Base-by-base conservation (phyloP, 2,113 vertebrate genomes). In the Elachura formosa region DNA sequence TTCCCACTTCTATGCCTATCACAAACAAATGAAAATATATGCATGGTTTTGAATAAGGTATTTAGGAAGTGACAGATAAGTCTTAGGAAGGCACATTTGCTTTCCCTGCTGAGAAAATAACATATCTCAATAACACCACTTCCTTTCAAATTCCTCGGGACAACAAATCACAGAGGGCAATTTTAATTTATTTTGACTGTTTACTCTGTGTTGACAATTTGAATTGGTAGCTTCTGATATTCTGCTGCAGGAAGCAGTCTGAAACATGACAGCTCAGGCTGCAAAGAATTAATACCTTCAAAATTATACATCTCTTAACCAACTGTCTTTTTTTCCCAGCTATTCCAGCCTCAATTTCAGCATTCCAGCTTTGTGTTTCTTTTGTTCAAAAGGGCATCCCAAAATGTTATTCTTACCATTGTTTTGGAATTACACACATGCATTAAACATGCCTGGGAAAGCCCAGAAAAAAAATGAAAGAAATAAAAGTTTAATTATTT, bases 391-490 rank as follows among this genome's bases (percentile, higher is more conserved):
- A 90, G 85, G 92, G 94, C 81, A 95, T 59, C 69, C 77, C 78
- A 84, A 59, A 94, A 82, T 81, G 88, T 92, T 97, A 91, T 95
- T 96, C 88, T 86, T 84, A 49, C 82, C 79, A 89, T 90, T 96
- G 76, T 96, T 95, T 92, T 79, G 40, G 43, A 91, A 84, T 71
- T 94, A 89, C 75, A 86, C 49, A 92, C 79, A 74, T 40, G n/a
- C 43, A 94, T 73, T 40, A 92, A 59, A 75, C 45, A 26, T 26
- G 61, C 58, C 72, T 84, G 36, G 56, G 38, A 67, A 91, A 96
- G 69, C 67, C 77, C 87, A 95, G 68, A 80, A 85, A 96, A 96
- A 96, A 80, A 59, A 46, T 10, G 40, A 75, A 26, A 20, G 29
- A 10, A 34, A 58, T 14, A 43, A 67, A 84, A 26, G 18, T 21